Base-by-base conservation (phyloP, 2,113 vertebrate genomes). In the Erpornis zantholeuca region DNA sequence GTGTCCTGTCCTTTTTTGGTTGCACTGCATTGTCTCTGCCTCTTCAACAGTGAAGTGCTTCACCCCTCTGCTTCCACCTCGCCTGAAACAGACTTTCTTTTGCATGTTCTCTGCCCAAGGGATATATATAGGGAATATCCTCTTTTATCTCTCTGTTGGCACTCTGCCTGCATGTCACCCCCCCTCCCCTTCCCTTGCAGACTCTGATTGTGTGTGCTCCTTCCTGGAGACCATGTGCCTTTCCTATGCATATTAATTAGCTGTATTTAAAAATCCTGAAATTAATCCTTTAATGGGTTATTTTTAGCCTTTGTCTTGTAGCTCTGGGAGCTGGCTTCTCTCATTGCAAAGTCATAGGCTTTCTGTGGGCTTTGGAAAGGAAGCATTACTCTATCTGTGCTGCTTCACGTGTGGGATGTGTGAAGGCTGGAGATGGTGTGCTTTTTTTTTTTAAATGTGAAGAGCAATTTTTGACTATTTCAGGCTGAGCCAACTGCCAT, bases 271-370 rank as follows among this genome's bases (percentile, higher is more conserved):
- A 90, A 96, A 86, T 90, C 44, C 86, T 69, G 45, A 94, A 88
- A 94, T 94, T 86, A 92, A 94, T 94, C 61, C 59, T 68, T 90
- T 82, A 92, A 72, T 80, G 82, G 49, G 50, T 71, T 96, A 95
- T 94, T 95, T 94, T 96, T 96, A 96, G 75, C 31, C 71, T 88
- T 93, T 66, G 40, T 86, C 76, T 92, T 88, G 27, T 44, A 96
- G 71, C 76, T 77, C 45, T 44, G 66, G 24, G 79, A 85, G 61
- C 49, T 90, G 79, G 36, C 22, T 94, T 76, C 44, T 92, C 66
- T 92, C n/a, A 7, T 17, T 66, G 38, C 60, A 79, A 84, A 84
- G 52, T 52, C 60, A n/a, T n/a, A 42, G 77, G 57, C 57, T 23
- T 82, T 82, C 68, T 60, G 53, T 72, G 66, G 72, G 76, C 63